Base-by-base conservation (phyloP, 1,140 invertebrate species). In the Andricus grossulariae region DNA sequence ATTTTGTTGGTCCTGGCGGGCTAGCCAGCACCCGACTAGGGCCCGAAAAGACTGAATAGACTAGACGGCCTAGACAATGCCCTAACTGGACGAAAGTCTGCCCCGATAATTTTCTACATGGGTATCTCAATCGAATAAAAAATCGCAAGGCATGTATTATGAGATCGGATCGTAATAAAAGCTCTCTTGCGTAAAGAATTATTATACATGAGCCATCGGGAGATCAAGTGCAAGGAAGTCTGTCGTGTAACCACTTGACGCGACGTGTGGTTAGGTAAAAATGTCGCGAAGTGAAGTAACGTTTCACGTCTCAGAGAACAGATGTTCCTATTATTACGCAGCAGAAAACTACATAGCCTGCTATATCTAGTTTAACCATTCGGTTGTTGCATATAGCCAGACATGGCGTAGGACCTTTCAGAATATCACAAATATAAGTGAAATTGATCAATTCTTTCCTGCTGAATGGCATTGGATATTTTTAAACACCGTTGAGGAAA, bases 201-300 rank as follows among this genome's bases (percentile, higher is more conserved):
- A 21, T 60, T 60, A 60, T 60, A 60, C 57, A 60, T 32, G 11
- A 60, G 6, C 19, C 39, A 39, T 6, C 6, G 13, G 2, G 25
- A 32, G 57, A 60, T 60, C 57, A 60, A 66, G 57, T 66, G 54
- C 54, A 57, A 57, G 54, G 25, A 66, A 66, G 21, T 66, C 19
- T 6, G 19, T 57, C 10, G 16, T 66, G 39, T 16, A 39, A 39
- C 25, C 39, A 32, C 39, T 25, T 4, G 25, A n/a, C 12, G 57
- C 13, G 55, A n/a, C 12, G 57, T 32, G 55, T 25, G 57, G n/a
- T 66, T 66, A 66, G 57, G 21, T 16, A 66, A 66, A 66, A 66
- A 66, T 66, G 57, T 66, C 25, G 25, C 39, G 16, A 66, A 32
- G 25, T 66, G 57, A 45, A 66, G 25, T 66, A 66, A 66, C 15